Percentiles rank a stretch among this genome's conserved stretches.
phyloP scores from a whole-genome alignment of 2,113 vertebrate genomes.

The Anhinga rufa region DNA sequence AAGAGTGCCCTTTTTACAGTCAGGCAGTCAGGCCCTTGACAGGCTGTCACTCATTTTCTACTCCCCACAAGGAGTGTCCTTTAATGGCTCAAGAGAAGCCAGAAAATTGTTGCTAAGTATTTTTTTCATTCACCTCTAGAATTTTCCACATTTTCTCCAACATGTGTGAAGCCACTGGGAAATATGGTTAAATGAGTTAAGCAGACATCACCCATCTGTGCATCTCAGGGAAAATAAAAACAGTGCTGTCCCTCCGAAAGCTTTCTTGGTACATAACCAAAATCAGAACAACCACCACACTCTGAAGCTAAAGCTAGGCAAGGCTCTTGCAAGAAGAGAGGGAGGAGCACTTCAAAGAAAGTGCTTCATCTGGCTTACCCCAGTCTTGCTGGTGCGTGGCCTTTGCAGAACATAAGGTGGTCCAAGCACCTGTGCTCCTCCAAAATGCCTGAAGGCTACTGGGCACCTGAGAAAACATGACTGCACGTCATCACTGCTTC shows the following conservation, averaged over 20 bases:
- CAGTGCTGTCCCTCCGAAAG: constrained; percentile 57
- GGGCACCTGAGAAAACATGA: not conserved
- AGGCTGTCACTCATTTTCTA: not conserved
- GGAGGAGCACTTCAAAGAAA: not conserved
- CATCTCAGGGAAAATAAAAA: constrained; percentile 62
- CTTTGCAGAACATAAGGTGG: not conserved
- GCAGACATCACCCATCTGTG: constrained; percentile 66
- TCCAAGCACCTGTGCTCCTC: not conserved
- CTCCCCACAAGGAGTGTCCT: not conserved
- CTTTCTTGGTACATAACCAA: constrained; percentile 64
- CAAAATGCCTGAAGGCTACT: not conserved
- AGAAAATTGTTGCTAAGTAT: not conserved
- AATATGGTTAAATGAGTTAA: constrained; percentile 65
- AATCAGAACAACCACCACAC: constrained; percentile 21
- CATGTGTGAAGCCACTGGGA: constrained; percentile 63
- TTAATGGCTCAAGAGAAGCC: constrained; percentile 20
- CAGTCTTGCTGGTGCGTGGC: not conserved
- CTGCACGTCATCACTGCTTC: not conserved
- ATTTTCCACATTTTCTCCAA: constrained; percentile 55
- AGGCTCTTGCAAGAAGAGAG: not conserved
- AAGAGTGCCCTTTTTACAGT: not conserved
- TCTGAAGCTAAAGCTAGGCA: constrained; percentile 16
- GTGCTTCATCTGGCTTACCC: not conserved
- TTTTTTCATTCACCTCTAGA: constrained; percentile 57
- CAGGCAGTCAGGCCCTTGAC: not conserved